These are phyloP conservation scores for Scopus umbretta DNA, from an alignment of 2,113 vertebrate species.

Conservation along the genomic window DNA sequence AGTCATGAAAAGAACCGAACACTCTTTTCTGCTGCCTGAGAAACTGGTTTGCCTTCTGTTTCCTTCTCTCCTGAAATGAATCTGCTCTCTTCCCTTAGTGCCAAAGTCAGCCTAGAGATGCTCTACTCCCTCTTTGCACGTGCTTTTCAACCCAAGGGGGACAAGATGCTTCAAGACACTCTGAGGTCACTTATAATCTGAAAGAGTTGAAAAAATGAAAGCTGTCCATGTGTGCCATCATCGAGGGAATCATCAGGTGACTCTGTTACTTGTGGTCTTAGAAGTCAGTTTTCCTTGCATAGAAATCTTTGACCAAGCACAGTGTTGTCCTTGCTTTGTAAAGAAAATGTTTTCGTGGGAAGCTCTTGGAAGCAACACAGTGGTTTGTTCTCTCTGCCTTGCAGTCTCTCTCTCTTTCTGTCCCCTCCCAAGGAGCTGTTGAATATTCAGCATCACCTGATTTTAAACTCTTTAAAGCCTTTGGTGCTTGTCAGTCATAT, in stretches of 20 bases:
- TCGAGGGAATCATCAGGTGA: neutral
- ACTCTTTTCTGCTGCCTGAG: neutral
- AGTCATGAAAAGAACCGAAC: neutral
- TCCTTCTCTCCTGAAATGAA: neutral
- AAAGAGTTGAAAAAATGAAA: neutral
- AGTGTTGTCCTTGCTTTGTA: neutral
- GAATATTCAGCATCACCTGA: neutral
- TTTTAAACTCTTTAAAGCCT: neutral
- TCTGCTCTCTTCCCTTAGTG: neutral
- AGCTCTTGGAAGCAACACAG: neutral
- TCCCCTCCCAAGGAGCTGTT: neutral
- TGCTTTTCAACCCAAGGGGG: neutral
- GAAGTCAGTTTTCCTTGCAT: neutral
- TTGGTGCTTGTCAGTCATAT: neutral
- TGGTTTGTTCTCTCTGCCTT: neutral
- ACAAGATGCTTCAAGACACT: neutral
- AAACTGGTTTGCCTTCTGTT: neutral
- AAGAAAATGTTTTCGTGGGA: neutral
- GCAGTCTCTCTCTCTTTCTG: neutral
- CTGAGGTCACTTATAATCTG: neutral
- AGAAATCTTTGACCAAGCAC: neutral
- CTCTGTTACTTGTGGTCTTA: neutral
- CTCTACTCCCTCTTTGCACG: neutral
- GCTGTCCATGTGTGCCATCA: neutral
- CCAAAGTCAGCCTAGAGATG: neutral